Percentiles rank a stretch among this genome's conserved stretches.
phyloP scores from a whole-genome alignment of 2,888 invertebrate species.

The Ceramica pisi region DNA sequence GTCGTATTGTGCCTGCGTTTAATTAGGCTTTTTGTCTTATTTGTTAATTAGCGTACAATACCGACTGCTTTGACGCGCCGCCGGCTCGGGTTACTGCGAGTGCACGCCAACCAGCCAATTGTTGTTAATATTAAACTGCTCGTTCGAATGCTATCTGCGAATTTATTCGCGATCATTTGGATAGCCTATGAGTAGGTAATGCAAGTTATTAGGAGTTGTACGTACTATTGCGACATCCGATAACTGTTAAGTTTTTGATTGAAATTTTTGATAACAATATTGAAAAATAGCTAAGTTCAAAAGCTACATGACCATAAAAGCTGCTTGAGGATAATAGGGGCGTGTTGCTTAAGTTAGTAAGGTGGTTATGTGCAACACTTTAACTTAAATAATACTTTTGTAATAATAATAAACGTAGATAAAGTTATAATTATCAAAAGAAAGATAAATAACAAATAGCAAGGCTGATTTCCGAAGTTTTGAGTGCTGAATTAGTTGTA shows the following conservation, averaged over 20 bases:
- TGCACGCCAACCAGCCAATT: conserved; percentile 22
- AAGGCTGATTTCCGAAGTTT: too few species aligned
- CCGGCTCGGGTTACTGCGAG: conserved; percentile 76
- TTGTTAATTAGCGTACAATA: conserved; percentile 75
- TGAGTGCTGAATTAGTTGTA: too few species aligned
- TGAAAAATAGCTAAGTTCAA: background rate
- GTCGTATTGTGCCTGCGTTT: conserved; percentile 65
- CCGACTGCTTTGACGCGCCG: conserved; percentile 68
- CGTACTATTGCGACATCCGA: background rate
- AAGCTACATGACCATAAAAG: background rate
- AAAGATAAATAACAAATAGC: too few species aligned
- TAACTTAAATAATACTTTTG: too few species aligned
- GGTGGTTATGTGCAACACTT: too few species aligned
- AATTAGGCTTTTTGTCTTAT: conserved; percentile 82
- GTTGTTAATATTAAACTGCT: conserved; percentile 15
- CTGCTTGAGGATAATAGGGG: too few species aligned
- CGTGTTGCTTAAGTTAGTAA: too few species aligned
- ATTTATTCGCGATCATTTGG: conserved; percentile 2
- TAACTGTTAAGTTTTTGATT: background rate
- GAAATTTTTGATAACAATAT: background rate
- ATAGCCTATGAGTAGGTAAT: background rate
- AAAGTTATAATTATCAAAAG: too few species aligned
- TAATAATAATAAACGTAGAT: too few species aligned
- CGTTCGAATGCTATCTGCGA: background rate
- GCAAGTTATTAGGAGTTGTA: background rate